Evolutionary conservation across 2,113 vertebrate genomes (phyloP), one percentile per base, ranked within the genome.

Genomic region (Poeciliopsis turrubarensis): DNA sequence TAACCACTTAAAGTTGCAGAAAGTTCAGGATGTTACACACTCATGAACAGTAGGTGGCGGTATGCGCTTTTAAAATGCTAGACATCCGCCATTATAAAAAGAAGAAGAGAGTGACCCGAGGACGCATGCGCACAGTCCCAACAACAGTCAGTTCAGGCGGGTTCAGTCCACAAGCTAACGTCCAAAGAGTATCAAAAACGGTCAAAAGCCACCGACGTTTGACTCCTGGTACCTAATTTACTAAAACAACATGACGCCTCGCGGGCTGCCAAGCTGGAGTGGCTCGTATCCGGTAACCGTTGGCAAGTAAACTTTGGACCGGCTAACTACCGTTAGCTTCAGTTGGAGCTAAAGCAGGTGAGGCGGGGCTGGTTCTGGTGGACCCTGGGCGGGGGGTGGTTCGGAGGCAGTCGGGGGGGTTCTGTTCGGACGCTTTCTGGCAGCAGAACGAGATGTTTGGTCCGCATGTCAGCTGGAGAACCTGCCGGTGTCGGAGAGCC

Each of bases 291-390:
- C 34, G 34, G 25, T 26, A 5, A 8, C 68, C 11, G 51, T 70
- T 60, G 57, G 19, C 1, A 6, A 14, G 4, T n/a, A 41, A 41
- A 9, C 2, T 64, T 64, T 19, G 17, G 29, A 32, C 39, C 41
- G 51, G 70, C 67, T 77, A 87, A 47, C 44, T 19, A 77, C 54
- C 30, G 13, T 65, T 75, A 75, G 68, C 64, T 13, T 27, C 70
- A 7, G 22, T 57, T 57, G 51, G 51, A 57, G 19, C 51, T 9
- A 25, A 57, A 57, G 51, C 51, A 57, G 51, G 51, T 57, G 51
- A 57, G 51, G 51, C 17, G 7, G 51, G 25, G 25, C 51, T 57
- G 44, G 5, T 1, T 5, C 44, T 47, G 5, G 14, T 19, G 19
- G 7, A 47, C 5, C 19, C 44, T 19, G 15, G 1, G 5, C 17